phyloP scores from a whole-genome alignment of 2,797 vertebrate species.

The Liparis tanakae region DNA sequence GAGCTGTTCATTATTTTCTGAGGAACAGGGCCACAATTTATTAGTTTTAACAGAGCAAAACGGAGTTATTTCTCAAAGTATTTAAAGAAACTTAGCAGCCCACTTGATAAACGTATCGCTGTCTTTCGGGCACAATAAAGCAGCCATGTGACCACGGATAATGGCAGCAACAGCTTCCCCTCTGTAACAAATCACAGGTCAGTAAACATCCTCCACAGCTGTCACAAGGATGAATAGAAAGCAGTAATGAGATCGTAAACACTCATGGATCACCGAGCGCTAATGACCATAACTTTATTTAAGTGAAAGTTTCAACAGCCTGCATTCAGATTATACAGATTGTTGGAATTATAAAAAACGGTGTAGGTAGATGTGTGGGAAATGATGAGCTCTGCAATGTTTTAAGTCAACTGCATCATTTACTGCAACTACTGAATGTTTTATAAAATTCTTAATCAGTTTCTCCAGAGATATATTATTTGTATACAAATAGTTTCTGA shows the following conservation, averaged over 20 bases:
- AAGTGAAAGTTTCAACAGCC: constrained; percentile 39
- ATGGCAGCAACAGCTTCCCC: constrained; percentile 39
- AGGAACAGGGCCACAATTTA: not conserved
- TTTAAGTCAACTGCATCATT: not conserved
- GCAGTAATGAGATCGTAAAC: constrained; percentile 62
- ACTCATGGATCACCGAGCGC: constrained; percentile 43
- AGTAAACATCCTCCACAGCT: constrained; percentile 56
- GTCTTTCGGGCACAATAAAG: constrained; percentile 12
- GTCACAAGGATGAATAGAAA: constrained; percentile 58
- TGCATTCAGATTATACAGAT: constrained; percentile 35
- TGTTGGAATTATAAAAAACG: constrained; percentile 13
- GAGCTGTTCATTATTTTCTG: not conserved
- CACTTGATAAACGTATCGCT: constrained; percentile 21
- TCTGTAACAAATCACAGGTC: constrained; percentile 58
- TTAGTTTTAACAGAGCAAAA: not conserved
- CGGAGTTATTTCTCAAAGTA: not conserved
- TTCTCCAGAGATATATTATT: not conserved
- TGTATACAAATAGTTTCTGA: not conserved
- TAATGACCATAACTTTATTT: constrained; percentile 55
- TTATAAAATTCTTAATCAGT: not conserved
- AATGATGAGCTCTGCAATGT: constrained; percentile 2
- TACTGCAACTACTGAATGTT: not conserved
- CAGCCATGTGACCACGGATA: constrained; percentile 10
- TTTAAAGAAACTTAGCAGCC: constrained; percentile 3
- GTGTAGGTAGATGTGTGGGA: constrained; percentile 21